A percentile compares a stretch with the other conserved stretches of the same genome.
Conservation (phyloP, 2,888 invertebrate genomes). For the Ophraella communa region DNA sequence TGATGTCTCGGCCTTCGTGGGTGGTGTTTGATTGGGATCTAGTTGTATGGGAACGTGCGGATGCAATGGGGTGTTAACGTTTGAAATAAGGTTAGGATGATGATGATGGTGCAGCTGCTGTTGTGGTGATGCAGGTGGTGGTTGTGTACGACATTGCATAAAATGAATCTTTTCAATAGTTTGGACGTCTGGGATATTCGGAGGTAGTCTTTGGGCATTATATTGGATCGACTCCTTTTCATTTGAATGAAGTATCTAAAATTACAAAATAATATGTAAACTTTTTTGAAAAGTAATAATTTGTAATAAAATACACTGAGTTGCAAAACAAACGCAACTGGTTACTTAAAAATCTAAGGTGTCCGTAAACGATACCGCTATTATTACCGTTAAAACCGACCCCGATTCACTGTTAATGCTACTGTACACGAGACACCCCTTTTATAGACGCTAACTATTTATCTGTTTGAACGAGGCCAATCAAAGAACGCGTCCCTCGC, state of each 20-base stretch:
- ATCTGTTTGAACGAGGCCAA: too few species aligned
- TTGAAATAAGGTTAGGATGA: not conserved
- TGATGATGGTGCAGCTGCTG: not conserved
- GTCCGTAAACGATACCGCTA: too few species aligned
- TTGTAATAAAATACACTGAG: too few species aligned
- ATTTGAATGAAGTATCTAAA: conserved; percentile 48
- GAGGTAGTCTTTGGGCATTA: conserved; percentile 52
- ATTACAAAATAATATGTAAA: too few species aligned
- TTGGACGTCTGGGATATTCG: conserved; percentile 60
- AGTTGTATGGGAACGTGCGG: conserved; percentile 3
- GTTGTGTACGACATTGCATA: conserved; percentile 51
- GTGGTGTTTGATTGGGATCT: conserved; percentile 2
- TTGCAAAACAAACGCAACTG: too few species aligned
- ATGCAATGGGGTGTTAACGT: not conserved
- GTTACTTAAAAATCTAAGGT: too few species aligned
- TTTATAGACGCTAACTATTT: too few species aligned
- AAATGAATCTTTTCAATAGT: conserved; percentile 63
- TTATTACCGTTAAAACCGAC: too few species aligned
- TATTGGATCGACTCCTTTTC: conserved; percentile 45
- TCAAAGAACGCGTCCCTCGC: too few species aligned
- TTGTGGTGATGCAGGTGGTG: conserved; percentile 2
- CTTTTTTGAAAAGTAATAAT: too few species aligned
- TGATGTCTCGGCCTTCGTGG: conserved; percentile 5
- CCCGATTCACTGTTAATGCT: too few species aligned
- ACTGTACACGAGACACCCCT: too few species aligned